Evolutionary conservation across 1,140 invertebrate species (phyloP).

Genomic region (Ceratina japonica): DNA sequence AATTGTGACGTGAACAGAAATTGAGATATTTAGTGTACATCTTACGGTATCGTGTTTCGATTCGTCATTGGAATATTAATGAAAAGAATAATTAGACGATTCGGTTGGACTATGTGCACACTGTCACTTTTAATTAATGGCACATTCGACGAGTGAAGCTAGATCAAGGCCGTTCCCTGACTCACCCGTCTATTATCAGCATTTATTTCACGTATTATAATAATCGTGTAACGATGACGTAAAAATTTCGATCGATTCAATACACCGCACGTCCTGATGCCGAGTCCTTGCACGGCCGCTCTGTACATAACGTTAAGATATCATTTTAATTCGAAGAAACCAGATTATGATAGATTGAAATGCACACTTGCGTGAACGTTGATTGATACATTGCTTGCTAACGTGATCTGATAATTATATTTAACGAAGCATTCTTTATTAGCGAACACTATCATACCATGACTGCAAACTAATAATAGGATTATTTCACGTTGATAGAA

Average conservation of each 20-base stretch:
- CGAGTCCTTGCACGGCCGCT: slow-evolving; percentile 5
- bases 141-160: slow-evolving; percentile 34
- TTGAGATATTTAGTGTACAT: not conserved
- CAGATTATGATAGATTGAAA: not conserved
- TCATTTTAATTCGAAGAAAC: slow-evolving; percentile 6
- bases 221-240: slow-evolving; percentile 27
- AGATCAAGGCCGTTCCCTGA: not conserved
- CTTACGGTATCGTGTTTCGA: not conserved
- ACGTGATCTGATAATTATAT: slow-evolving; percentile 1
- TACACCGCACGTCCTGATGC: not conserved
- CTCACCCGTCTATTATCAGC: not conserved
- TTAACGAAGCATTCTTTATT: not conserved
- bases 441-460: not conserved
- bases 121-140: slow-evolving; percentile 39
- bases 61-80: not conserved
- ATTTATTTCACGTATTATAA: not conserved
- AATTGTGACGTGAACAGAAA: too few species aligned
- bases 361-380: too few species aligned
- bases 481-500: too few species aligned
- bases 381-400: not conserved
- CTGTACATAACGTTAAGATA: too few species aligned
- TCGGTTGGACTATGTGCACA: slow-evolving; percentile 2
- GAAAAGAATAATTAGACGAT: not conserved
- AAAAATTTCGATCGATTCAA: not conserved
- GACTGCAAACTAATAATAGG: not conserved